A percentile compares a stretch with the other conserved stretches of the same genome.
phyloP scores from a whole-genome alignment of 2,797 vertebrate genomes.

The Lerista edwardsae region DNA sequence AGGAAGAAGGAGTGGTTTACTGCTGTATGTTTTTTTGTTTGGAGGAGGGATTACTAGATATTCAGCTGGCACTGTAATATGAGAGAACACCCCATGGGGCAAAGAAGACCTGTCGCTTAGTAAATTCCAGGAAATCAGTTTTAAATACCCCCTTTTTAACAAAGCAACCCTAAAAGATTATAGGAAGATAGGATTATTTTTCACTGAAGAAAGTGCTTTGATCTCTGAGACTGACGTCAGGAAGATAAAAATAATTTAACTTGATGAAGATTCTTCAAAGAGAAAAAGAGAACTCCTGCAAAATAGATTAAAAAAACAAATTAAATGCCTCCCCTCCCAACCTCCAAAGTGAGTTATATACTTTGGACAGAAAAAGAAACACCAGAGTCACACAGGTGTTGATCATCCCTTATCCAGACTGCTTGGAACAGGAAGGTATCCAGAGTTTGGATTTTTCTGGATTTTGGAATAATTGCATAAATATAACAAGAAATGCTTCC shows the following conservation, averaged over 20 bases:
- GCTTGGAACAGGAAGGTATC: too few relatives aligned
- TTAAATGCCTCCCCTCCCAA: background rate
- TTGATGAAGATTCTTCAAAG: background rate
- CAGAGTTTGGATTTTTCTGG: too few relatives aligned
- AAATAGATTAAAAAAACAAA: background rate
- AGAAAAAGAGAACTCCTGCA: background rate
- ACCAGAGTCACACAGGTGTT: background rate
- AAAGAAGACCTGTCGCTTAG: background rate
- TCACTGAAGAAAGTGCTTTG: background rate
- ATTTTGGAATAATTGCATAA: too few relatives aligned
- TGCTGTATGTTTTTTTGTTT: background rate
- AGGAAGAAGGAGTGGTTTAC: background rate
- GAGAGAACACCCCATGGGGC: background rate
- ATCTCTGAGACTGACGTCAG: background rate
- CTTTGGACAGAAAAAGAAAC: background rate
- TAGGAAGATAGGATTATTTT: background rate
- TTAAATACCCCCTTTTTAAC: background rate
- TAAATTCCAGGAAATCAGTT: background rate
- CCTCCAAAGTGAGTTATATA: background rate
- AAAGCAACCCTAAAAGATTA: background rate
- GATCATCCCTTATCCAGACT: too few relatives aligned
- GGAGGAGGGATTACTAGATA: background rate
- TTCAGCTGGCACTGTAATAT: background rate
- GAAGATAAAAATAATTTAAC: conserved; percentile 1
- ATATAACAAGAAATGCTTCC: too few relatives aligned